These are phyloP conservation scores for Aphelinus atriplicis DNA, from an alignment of 1,140 invertebrate genomes.

Conservation along the genomic window DNA sequence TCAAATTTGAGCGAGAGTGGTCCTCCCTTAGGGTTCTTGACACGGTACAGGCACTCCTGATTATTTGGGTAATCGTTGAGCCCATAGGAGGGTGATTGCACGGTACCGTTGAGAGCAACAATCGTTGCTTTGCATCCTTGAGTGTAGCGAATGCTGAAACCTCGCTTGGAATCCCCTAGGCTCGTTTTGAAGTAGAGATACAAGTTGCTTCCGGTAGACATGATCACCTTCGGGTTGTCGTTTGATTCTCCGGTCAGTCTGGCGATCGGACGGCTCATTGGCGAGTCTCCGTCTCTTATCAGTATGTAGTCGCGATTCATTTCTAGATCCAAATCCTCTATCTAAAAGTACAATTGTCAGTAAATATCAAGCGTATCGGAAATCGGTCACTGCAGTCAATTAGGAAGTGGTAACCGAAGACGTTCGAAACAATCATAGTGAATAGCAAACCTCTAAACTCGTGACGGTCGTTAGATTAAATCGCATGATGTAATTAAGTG, in stretches of 20 bases:
- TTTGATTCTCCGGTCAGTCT: slow-evolving; percentile 80
- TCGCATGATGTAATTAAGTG: too few relatives aligned
- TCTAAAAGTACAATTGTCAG: slow-evolving; percentile 53
- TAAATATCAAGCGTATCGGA: background rate
- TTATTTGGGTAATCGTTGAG: slow-evolving; percentile 89
- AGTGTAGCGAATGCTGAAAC: slow-evolving; percentile 91
- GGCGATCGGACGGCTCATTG: slow-evolving; percentile 85
- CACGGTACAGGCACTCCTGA: slow-evolving; percentile 88
- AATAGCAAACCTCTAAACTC: slow-evolving; percentile 7
- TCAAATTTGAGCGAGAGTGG: slow-evolving; percentile 89
- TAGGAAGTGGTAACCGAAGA: background rate
- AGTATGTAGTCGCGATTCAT: slow-evolving; percentile 87
- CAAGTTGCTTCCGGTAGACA: slow-evolving; percentile 88
- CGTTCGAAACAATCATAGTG: slow-evolving; percentile 2
- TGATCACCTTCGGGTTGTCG: slow-evolving; percentile 85
- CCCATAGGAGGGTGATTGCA: slow-evolving; percentile 88
- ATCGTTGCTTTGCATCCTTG: slow-evolving; percentile 88
- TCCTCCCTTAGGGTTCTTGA: slow-evolving; percentile 84
- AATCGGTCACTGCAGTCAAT: too few relatives aligned
- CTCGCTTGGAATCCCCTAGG: slow-evolving; percentile 85
- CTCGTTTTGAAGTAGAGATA: slow-evolving; percentile 94
- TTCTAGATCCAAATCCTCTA: slow-evolving; percentile 90
- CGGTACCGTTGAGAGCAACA: slow-evolving; percentile 81
- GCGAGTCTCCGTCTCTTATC: slow-evolving; percentile 87
- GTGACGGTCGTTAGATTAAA: background rate